Evolutionary conservation across 1,140 invertebrate genomes (phyloP).

Genomic region (Drosophila saltans): DNA sequence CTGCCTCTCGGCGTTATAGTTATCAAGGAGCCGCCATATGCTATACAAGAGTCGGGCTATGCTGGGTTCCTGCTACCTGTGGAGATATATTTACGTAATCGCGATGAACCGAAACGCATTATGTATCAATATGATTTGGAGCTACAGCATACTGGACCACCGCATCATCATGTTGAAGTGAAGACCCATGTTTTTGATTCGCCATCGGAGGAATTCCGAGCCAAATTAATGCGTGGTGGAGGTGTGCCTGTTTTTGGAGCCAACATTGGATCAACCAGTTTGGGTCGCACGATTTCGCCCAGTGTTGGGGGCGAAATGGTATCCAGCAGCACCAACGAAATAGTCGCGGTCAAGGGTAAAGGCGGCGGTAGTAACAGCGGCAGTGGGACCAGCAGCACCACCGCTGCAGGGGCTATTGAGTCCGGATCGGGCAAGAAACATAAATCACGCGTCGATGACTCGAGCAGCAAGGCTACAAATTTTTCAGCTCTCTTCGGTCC

Average conservation of each 20-base stretch:
- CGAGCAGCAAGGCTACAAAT: constrained; percentile 87
- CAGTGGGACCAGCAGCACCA: constrained; percentile 84
- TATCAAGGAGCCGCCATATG: constrained; percentile 95
- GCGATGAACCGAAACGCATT: constrained; percentile 95
- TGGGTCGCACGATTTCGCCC: constrained; percentile 55
- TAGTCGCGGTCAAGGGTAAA: constrained; percentile 87
- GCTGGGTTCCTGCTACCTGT: constrained; percentile 96
- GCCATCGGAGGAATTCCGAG: constrained; percentile 94
- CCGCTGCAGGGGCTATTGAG: constrained; percentile 40
- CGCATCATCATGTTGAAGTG: constrained; percentile 89
- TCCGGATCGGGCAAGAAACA: constrained; percentile 86
- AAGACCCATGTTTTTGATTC: constrained; percentile 84
- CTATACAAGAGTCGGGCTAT: constrained; percentile 96
- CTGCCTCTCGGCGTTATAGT: constrained; percentile 85
- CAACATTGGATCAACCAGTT: constrained; percentile 42
- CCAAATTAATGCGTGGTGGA: constrained; percentile 94
- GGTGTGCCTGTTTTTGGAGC: constrained; percentile 84
- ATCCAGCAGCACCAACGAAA: constrained; percentile 31
- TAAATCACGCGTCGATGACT: constrained; percentile 85
- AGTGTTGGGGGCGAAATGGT: constrained; percentile 38
- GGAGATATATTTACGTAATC: constrained; percentile 95
- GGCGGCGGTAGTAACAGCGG: constrained; percentile 85
- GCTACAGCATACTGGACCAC: constrained; percentile 89
- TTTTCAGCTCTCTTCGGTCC: constrained; percentile 92
- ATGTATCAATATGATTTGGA: constrained; percentile 94